Base-by-base conservation (phyloP, 2,797 vertebrate species). In the Mormyrops boulengeri region DNA sequence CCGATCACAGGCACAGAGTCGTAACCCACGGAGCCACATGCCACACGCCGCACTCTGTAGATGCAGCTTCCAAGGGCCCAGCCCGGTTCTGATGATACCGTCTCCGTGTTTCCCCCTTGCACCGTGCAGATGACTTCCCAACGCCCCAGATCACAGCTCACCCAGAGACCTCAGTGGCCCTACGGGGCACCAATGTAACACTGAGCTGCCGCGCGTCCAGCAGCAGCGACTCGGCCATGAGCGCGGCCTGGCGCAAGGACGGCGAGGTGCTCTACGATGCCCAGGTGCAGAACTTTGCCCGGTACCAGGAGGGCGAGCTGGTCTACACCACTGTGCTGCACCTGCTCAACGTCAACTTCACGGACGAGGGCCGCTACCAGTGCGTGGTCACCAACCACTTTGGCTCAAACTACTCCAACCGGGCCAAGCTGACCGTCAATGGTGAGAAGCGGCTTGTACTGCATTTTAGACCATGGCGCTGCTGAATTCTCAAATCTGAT, bases 301-400 rank as follows among this genome's bases (percentile, higher is more conserved):
- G 96, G 2, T 96, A 95, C 19, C 94, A 91, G 91, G 94, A 96
- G 60, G 93, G 91, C 0, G 95, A 95, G 90, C 92, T 95, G 53
- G 92, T 96, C 0, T 95, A 96, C 22, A 96, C 95, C 50, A 95
- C 96, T 2, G 85, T 96, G 80, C 91, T 97, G 86, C 96, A 96
- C 88, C 94, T 97, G 69, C 95, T 94, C 92, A 95, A 91, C 8
- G 95, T 97, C 90, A 97, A 97, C 89, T 97, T 97, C 93, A 97
- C 96, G 0, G 96, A 97, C 52, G 96, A 97, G 91, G 96, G 96
- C n/a, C 96, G 93, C 90, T 97, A 97, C 3, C 96, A 97, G 91
- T 97, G 96, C 89, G 95, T 97, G 0, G 94, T 96, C 89, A 96
- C 95, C 91, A 97, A 97, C 91, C 95, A 97, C 91, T 97, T 97